Evolutionary conservation across 2,797 vertebrate genomes (phyloP), one percentile per base, ranked within the genome.

Genomic region (Mormyrus proboscirostris): DNA sequence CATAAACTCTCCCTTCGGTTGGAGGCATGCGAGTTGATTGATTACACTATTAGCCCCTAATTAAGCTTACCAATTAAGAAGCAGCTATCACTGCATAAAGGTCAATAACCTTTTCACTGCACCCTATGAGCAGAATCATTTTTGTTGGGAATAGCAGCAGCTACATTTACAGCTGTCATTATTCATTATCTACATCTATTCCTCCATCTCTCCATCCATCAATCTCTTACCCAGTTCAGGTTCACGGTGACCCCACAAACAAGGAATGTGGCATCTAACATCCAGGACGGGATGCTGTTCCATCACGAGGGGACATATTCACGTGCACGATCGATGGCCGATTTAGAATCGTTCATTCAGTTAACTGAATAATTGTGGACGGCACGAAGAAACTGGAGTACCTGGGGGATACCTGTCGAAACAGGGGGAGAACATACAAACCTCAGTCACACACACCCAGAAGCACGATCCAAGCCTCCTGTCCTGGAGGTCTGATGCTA

Each of bases 41-140:
- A 87, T 87, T 59, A 87, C 53, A 19, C 51, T 51, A 19, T 51
- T 87, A 57, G 86, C 33, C 29, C 53, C 86, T 57, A 87, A 87
- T 87, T 87, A 87, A 87, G 86, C 86, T 38, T 87, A 44, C 86
- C 38, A 87, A 57, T 87, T 87, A 59, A 86, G 29, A 87, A 29
- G 33, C 53, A 41, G 33, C 86, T 53, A 29, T 29, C 25, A 12
- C 84, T 29, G 22, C 25, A 53, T 55, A 53, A 53, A 51, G 84
- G 50, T 53, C 51, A 53, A 49, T 53, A 86, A 86, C 84, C 50
- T 86, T 85, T 33, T 49, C 76, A 47, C 76, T 22, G 41, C 76
- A 44, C 41, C 76, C 38, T 82, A 82, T 47, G 38, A 82, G 16
- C 41, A n/a, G 41, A 44, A 82, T 82, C 41, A 73, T 82, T 82